These are phyloP conservation scores for Folsomia manolachei DNA, from an alignment of 2,888 invertebrate genomes.

Conservation along the genomic window DNA sequence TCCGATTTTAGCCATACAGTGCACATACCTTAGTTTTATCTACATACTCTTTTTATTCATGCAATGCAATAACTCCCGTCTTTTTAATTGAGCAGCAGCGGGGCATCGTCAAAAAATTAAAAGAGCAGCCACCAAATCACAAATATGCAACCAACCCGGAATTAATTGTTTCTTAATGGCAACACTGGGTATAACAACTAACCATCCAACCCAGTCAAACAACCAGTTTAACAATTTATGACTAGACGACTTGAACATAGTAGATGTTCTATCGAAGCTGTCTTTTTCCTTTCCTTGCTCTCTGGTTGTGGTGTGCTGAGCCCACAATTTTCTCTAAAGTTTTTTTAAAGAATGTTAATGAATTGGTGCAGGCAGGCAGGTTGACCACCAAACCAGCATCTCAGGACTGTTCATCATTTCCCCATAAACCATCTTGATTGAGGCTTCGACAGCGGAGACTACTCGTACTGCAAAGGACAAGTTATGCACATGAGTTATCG, in stretches of 20 bases:
- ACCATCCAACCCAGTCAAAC: neutral
- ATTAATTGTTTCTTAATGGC: constrained; percentile 3
- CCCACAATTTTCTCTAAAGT: neutral
- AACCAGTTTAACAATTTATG: constrained; percentile 1
- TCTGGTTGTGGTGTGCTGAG: neutral
- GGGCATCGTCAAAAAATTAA: neutral
- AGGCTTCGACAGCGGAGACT: neutral
- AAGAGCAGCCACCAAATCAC: neutral
- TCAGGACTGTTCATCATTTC: neutral
- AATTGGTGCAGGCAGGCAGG: neutral
- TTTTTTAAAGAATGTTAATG: constrained; percentile 3
- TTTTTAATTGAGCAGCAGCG: neutral
- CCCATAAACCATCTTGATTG: neutral
- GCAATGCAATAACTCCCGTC: neutral
- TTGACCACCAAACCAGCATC: neutral
- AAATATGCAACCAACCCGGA: neutral
- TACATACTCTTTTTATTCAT: too few species aligned
- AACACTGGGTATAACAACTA: neutral
- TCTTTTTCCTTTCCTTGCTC: neutral
- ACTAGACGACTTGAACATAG: neutral
- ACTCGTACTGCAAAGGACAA: neutral
- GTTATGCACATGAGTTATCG: neutral
- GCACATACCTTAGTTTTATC: too few species aligned
- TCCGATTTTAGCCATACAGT: neutral
- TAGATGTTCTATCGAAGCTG: neutral